A percentile compares a stretch with the other conserved stretches of the same genome.
Conservation (phyloP, 2,888 invertebrate species). For the Saturnia japonica region DNA sequence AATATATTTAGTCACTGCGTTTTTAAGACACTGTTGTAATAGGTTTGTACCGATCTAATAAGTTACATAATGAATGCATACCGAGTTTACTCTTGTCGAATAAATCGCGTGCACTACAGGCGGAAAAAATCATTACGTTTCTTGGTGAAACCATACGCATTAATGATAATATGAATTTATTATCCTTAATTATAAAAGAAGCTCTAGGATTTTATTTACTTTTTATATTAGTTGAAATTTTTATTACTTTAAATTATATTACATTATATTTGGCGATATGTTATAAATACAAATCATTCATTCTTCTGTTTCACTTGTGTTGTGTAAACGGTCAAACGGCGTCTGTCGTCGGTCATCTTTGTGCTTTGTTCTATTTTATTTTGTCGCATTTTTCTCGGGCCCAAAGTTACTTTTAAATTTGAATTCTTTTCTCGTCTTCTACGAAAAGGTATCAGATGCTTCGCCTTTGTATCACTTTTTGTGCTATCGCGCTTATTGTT, state of each 20-base stretch:
- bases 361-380: slow-evolving; percentile 63
- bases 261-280: no score
- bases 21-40: not conserved
- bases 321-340: slow-evolving; percentile 38
- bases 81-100: no score
- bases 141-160: no score
- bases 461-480: slow-evolving; percentile 82
- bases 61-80: no score
- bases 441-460: slow-evolving; percentile 79
- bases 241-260: no score
- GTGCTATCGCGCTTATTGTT: slow-evolving; percentile 67
- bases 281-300: no score
- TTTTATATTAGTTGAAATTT: no score
- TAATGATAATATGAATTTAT: no score
- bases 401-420: slow-evolving; percentile 70
- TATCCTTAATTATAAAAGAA: no score
- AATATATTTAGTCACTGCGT: not conserved
- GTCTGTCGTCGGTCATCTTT: slow-evolving; percentile 54
- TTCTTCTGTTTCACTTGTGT: slow-evolving; percentile 16
- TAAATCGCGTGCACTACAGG: no score
- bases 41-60: not conserved
- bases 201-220: no score
- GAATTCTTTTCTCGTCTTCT: slow-evolving; percentile 79
- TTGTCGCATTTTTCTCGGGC: slow-evolving; percentile 65
- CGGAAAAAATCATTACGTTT: no score